A percentile compares a stretch with the other conserved stretches of the same genome.
Conservation (phyloP, 2,888 invertebrate species). For the Ecliptopera silaceata region DNA sequence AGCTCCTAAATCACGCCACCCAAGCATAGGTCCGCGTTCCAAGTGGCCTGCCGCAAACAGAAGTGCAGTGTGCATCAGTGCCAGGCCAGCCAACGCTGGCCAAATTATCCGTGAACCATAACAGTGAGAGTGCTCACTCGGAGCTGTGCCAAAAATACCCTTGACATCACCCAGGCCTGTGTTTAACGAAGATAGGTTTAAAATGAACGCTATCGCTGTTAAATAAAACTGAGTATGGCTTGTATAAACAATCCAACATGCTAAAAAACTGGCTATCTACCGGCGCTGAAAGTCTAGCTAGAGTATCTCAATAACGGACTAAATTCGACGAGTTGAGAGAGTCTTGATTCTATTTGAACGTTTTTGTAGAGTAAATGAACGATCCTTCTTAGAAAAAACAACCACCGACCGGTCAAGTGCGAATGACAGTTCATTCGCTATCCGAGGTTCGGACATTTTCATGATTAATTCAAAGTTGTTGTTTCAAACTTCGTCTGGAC, state of each 20-base stretch:
- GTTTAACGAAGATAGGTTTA: neutral
- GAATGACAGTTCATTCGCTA: too few relatives aligned
- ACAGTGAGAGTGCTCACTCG: constrained; percentile 54
- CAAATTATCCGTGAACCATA: constrained; percentile 55
- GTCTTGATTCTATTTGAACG: neutral
- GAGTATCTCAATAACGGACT: neutral
- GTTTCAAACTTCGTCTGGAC: too few relatives aligned
- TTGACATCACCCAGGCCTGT: constrained; percentile 59
- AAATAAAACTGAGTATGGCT: constrained; percentile 1
- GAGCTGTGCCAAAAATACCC: constrained; percentile 73
- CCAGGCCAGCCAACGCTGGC: constrained; percentile 8
- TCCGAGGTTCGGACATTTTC: too few relatives aligned
- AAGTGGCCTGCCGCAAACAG: constrained; percentile 18
- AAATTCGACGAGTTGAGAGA: neutral
- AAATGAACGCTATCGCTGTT: constrained; percentile 1
- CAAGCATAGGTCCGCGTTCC: constrained; percentile 20
- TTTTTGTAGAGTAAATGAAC: neutral
- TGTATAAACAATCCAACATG: neutral
- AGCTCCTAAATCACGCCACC: constrained; percentile 7
- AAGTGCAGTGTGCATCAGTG: constrained; percentile 25
- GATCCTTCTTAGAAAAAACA: too few relatives aligned
- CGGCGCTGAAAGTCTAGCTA: constrained; percentile 27
- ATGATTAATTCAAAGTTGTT: too few relatives aligned
- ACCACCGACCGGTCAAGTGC: too few relatives aligned
- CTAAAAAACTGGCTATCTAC: constrained; percentile 11